phyloP scores from a whole-genome alignment of 2,888 invertebrate species.

The Hesperia comma region DNA sequence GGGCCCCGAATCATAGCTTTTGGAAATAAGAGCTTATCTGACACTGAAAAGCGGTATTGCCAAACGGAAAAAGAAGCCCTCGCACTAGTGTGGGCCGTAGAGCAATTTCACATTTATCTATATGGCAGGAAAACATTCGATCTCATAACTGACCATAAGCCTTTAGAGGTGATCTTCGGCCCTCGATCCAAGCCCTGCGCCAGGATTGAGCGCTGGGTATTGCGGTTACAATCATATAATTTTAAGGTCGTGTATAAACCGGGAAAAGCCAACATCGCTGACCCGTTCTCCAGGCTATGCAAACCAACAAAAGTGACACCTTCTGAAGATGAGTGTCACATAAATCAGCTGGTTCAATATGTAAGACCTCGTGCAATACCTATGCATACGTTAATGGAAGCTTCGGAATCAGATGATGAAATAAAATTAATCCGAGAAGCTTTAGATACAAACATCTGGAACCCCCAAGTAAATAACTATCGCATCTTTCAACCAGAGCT shows the following conservation, averaged over 20 bases:
- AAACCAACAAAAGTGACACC: too few species aligned
- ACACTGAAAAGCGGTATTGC: conserved; percentile 21
- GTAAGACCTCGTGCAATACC: conserved; percentile 29
- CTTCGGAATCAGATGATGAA: conserved; percentile 24
- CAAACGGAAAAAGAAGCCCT: conserved; percentile 32
- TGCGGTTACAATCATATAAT: not conserved
- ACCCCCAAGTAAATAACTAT: conserved; percentile 19
- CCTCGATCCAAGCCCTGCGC: conserved; percentile 34
- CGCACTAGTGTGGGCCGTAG: not conserved
- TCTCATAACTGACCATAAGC: not conserved
- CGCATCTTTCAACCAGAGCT: conserved; percentile 6
- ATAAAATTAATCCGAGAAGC: conserved; percentile 19
- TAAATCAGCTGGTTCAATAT: conserved; percentile 32
- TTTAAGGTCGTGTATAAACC: not conserved
- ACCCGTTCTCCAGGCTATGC: not conserved
- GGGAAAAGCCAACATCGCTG: not conserved
- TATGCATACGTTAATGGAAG: conserved; percentile 10
- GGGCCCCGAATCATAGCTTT: conserved; percentile 32
- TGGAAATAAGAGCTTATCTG: conserved; percentile 25
- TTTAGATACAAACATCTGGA: conserved; percentile 19
- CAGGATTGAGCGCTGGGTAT: not conserved
- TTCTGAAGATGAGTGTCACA: not conserved
- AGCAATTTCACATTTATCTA: conserved; percentile 33
- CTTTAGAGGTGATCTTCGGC: conserved; percentile 17
- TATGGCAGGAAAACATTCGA: conserved; percentile 40